A percentile compares a stretch with the other conserved stretches of the same genome.
phyloP scores from a whole-genome alignment of 2,113 vertebrate species.

The Aviceda subcristata region DNA sequence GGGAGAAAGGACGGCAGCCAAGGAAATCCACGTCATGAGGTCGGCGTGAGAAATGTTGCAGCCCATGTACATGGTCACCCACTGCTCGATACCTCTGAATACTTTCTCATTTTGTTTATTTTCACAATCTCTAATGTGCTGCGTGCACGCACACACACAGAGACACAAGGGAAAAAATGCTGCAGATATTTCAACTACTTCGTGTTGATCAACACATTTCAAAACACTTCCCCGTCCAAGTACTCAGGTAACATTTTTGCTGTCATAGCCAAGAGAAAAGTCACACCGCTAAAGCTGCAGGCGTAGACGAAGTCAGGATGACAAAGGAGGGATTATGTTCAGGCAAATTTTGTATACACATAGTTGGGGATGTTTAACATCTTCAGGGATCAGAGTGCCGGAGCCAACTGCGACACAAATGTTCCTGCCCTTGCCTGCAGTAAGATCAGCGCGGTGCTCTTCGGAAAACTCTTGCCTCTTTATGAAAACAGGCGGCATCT shows the following conservation, averaged over 20 bases:
- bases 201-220: not conserved
- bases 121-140: not conserved
- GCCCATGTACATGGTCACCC: not conserved
- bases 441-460: not conserved
- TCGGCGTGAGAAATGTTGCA: not conserved
- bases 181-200: not conserved
- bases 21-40: not conserved
- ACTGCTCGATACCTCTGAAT: not conserved
- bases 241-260: not conserved
- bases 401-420: not conserved
- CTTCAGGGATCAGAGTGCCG: not conserved
- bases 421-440: not conserved
- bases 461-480: not conserved
- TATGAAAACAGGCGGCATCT: not conserved
- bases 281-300: not conserved
- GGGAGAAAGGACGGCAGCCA: not conserved
- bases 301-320: not conserved
- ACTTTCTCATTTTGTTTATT: not conserved
- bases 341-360: not conserved
- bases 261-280: not conserved
- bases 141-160: too few relatives aligned
- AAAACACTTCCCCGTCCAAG: not conserved
- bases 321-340: not conserved
- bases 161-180: not conserved
- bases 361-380: conserved; percentile 7